A percentile compares a stretch with the other conserved stretches of the same genome.
These are phyloP conservation scores for Brenthis hecate DNA, from an alignment of 2,888 invertebrate genomes.

Conservation along the genomic window DNA sequence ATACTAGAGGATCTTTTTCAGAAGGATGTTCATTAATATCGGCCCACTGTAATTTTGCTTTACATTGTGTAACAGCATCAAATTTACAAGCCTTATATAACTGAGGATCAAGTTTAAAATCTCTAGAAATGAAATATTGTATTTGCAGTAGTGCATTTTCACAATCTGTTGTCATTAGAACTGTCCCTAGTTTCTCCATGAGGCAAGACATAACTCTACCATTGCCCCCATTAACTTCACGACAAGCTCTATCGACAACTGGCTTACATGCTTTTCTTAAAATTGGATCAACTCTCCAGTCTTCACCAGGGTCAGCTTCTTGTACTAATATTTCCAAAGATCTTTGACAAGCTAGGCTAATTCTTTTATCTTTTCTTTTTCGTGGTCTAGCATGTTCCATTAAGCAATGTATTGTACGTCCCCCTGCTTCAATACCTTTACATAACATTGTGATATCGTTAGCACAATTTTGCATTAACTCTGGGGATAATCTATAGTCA, in stretches of 20 bases:
- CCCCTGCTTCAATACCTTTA: conserved; percentile 88
- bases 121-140: conserved; percentile 97
- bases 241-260: conserved; percentile 90
- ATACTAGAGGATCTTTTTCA: conserved; percentile 90
- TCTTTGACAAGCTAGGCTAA: conserved; percentile 87
- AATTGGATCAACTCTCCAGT: conserved; percentile 97
- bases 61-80: conserved; percentile 92
- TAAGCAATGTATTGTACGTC: conserved; percentile 96
- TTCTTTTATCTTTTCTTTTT: conserved; percentile 84
- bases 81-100: conserved; percentile 93
- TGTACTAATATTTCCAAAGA: conserved; percentile 91
- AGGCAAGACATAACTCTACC: conserved; percentile 95
- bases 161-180: conserved; percentile 93
- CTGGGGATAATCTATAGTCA: conserved; percentile 96
- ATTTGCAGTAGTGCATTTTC: conserved; percentile 96
- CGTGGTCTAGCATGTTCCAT: conserved; percentile 92
- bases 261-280: conserved; percentile 92
- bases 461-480: conserved; percentile 93
- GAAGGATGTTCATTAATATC: conserved; percentile 86
- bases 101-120: conserved; percentile 95
- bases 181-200: conserved; percentile 94
- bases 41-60: conserved; percentile 90
- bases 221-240: conserved; percentile 87
- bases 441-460: conserved; percentile 91
- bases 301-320: conserved; percentile 95